Base-by-base conservation (phyloP, 1,140 invertebrate species). In the Antheraea pernyi region DNA sequence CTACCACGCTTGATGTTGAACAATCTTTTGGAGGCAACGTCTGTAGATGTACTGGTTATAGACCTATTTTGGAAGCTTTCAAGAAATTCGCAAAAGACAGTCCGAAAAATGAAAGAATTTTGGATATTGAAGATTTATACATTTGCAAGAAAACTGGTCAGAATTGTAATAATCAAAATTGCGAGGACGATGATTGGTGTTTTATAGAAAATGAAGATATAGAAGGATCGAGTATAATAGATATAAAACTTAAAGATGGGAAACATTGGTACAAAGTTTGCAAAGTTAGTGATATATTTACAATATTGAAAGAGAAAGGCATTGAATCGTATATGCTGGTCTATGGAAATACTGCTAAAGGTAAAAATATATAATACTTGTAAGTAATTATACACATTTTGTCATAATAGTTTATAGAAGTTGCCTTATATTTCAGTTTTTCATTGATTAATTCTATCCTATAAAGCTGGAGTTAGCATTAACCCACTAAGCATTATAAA, bases 41-140 rank as follows among this genome's bases (percentile, higher is more conserved):
- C 30, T 97, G 97, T 75, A 93, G 97, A 19, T 97, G 97, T 82
- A 97, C 97, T 0, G 97, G 97, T 0, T 97, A 97, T 82, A 92
- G 97, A 69, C 95, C 96, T 1, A 97, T 97, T 82, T 88, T 97
- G 19, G 95, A 96, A 67, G 94, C 96, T 3, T 97, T 97, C 77
- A 97, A 96, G 86, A 94, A 93, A 58, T 94, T 96, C 67, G 94
- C 94, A 0, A 86, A 68, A 30, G 83, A 89, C 37, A 60, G 78
- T 19, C 73, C 77, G 0, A 65, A 73, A 59, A 22, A 7, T 18
- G 59, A 70, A 13, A 67, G 75, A 64, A 59, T 86, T 65, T n/a
- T 58, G n/a, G 87, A 89, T 46, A 89, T 91, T 36, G 88, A 91
- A 79, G 88, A 91, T 59, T 71, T 91, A n/a, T 71, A 39, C 42